phyloP scores from a whole-genome alignment of 2,113 vertebrate genomes.

The Montifringilla adamsi region DNA sequence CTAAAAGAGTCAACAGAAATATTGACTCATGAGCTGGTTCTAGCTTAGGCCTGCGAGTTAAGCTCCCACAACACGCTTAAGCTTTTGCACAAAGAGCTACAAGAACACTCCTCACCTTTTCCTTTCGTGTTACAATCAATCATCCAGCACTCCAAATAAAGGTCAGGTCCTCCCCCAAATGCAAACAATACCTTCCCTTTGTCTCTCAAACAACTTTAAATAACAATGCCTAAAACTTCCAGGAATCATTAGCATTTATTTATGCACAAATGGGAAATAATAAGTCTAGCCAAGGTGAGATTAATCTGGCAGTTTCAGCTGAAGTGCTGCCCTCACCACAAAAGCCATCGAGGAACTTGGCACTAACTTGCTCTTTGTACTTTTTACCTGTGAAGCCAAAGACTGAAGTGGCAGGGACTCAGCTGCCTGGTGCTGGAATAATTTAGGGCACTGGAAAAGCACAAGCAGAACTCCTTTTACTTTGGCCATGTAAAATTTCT shows the following conservation, averaged over 20 bases:
- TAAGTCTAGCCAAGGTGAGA: background rate
- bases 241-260: background rate
- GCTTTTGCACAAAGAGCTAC: background rate
- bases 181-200: background rate
- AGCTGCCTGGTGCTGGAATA: background rate
- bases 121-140: background rate
- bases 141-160: background rate
- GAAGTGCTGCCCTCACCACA: background rate
- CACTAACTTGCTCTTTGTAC: background rate
- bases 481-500: background rate
- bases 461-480: background rate
- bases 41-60: background rate
- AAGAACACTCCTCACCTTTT: background rate
- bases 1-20: conserved; percentile 9
- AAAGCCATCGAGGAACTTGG: background rate
- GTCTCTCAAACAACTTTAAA: background rate
- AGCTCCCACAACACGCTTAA: background rate
- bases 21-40: background rate
- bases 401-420: background rate
- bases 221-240: background rate
- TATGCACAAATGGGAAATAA: background rate
- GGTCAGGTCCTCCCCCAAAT: background rate
- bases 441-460: background rate
- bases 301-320: background rate
- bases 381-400: background rate